Conservation (phyloP, 2,888 invertebrate genomes). For the Pammene aurita region DNA sequence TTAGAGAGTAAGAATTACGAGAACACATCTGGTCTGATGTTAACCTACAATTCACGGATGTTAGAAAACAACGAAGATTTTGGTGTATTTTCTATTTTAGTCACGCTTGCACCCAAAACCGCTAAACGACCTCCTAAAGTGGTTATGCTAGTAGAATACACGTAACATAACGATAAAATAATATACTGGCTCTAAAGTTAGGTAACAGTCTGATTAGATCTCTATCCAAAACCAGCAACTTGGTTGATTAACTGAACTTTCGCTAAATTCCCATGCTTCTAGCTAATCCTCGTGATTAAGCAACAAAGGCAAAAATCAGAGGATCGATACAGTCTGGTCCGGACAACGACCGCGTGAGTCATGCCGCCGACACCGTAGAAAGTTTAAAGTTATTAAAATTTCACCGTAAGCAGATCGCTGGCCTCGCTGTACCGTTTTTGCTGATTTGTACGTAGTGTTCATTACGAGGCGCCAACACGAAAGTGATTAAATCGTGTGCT, state of each 20-base stretch:
- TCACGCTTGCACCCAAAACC: constrained; percentile 22
- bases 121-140: constrained; percentile 3
- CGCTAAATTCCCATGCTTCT: constrained; percentile 41
- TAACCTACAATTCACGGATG: constrained; percentile 24
- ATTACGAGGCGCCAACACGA: constrained; percentile 30
- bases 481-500: constrained; percentile 18
- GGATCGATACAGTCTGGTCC: constrained; percentile 53
- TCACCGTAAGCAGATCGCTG: constrained; percentile 74
- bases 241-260: constrained; percentile 27
- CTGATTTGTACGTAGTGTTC: constrained; percentile 55
- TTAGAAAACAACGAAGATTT: constrained; percentile 12
- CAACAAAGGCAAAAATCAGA: constrained; percentile 47
- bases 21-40: neutral
- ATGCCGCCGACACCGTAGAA: constrained; percentile 65
- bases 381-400: constrained; percentile 79
- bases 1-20: constrained; percentile 17
- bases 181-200: constrained; percentile 15
- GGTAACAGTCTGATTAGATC: constrained; percentile 19
- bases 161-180: constrained; percentile 11
- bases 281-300: constrained; percentile 47
- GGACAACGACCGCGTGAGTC: constrained; percentile 58
- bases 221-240: constrained; percentile 20
- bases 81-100: constrained; percentile 20
- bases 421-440: constrained; percentile 61
- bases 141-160: neutral